phyloP scores from a whole-genome alignment of 2,797 vertebrate species.

The Nasua narica region DNA sequence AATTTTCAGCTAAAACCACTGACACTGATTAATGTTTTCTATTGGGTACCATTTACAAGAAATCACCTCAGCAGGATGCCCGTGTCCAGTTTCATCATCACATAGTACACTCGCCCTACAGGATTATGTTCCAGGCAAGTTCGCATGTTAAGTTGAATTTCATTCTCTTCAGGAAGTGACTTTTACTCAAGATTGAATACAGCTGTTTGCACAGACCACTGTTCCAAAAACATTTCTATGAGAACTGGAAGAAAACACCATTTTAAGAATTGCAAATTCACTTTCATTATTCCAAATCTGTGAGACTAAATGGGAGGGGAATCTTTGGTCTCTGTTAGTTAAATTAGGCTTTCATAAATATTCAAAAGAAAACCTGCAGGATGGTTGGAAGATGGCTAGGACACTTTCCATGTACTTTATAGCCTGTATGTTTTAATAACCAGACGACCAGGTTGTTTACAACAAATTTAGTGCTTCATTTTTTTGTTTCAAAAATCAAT shows the following conservation, averaged over 20 bases:
- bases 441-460: neutral
- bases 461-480: conserved; percentile 8
- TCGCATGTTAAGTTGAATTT: conserved; percentile 81
- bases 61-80: conserved; percentile 81
- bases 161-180: conserved; percentile 83
- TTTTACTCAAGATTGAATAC: conserved; percentile 83
- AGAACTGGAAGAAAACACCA: conserved; percentile 69
- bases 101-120: conserved; percentile 73
- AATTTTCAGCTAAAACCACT: conserved; percentile 70
- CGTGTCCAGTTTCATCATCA: conserved; percentile 81
- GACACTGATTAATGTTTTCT: conserved; percentile 76
- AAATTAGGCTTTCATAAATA: conserved; percentile 63
- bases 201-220: conserved; percentile 81
- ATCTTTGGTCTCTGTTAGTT: conserved; percentile 47
- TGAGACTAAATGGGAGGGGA: conserved; percentile 37
- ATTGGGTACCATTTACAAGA: conserved; percentile 81
- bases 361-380: conserved; percentile 59
- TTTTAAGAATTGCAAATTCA: conserved; percentile 76
- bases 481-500: conserved; percentile 63
- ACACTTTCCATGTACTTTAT: conserved; percentile 44
- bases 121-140: conserved; percentile 80
- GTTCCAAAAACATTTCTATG: conserved; percentile 78
- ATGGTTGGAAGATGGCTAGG: conserved; percentile 38
- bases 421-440: conserved; percentile 28
- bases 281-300: conserved; percentile 66